Conservation (phyloP, 1,140 invertebrate genomes). For the Bombus cullumanus region DNA sequence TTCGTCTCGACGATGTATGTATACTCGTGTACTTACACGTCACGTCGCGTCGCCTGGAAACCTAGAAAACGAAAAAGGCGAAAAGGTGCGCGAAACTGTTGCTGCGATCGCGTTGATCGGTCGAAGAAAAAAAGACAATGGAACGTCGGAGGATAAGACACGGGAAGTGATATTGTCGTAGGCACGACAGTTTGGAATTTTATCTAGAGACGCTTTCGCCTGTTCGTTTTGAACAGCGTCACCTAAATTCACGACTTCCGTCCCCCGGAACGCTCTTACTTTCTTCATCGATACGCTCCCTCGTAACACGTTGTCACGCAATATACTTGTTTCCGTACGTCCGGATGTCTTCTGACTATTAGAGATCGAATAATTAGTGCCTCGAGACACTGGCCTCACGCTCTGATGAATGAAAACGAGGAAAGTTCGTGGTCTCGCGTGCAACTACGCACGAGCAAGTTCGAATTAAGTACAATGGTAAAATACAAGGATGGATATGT, state of each 20-base stretch:
- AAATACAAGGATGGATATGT: background rate
- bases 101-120: too few species aligned
- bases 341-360: background rate
- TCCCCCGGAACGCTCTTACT: conserved; percentile 42
- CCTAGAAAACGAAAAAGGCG: background rate
- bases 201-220: conserved; percentile 46
- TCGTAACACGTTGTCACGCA: conserved; percentile 28
- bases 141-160: background rate
- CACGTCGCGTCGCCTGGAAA: background rate
- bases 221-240: conserved; percentile 9
- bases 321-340: background rate
- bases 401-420: background rate
- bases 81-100: background rate
- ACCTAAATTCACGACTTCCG: conserved; percentile 46
- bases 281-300: conserved; percentile 41
- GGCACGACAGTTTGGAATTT: background rate
- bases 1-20: background rate
- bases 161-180: conserved; percentile 25
- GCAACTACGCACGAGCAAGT: background rate
- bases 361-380: background rate
- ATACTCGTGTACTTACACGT: background rate
- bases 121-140: background rate
- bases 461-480: background rate
- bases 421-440: background rate
- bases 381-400: background rate